Base-by-base conservation (phyloP, 2,113 vertebrate species). In the Passerina amoena region DNA sequence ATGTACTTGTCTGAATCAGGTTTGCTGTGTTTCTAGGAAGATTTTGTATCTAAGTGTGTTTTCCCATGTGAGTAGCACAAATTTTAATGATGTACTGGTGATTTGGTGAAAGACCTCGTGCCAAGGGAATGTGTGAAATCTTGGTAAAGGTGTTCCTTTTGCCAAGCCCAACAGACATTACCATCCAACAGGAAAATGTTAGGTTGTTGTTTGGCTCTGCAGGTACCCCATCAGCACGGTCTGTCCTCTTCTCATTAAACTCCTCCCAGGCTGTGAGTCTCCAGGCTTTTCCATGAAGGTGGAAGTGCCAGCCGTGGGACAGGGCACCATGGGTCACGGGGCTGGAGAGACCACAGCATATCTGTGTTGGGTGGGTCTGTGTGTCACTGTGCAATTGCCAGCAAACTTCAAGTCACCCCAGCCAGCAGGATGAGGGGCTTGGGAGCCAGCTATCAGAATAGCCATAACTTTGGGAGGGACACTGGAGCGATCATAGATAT, bases 311-410 rank as follows among this genome's bases (percentile, higher is more conserved):
- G 16, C 28, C 2, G 1, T 7, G 4, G 22, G 15, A 65, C 15
- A 64, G 23, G 44, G 48, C 53, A 65, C 28, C 42, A 14, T 0
- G 0, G 44, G 14, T 19, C 59, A 37, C 1, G 1, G 7, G 4
- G 48, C 59, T 37, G 54, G 44, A 78, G 64, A 31, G 40, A 25
- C 6, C 0, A 0, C 37, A 48, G 47, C 0, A 0, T 2, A 2
- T 12, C 45, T 0, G 0, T 24, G 48, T 30, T 30, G 27, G 6
- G 22, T 56, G 38, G 27, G 35, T 38, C 47, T 42, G 12, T 33
- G 28, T n/a, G 28, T 24, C 69, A 22, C 28, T 3, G 28, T 40
- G 44, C 2, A 1, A 11, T 8, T 0, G 0, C 48, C 45, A 69
- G 35, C 79, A 64, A 68, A 45, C 54, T 24, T 35, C 27, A 40